Evolutionary conservation across 35 echinoderm and acorn worm genomes (phyloP), one percentile per base, ranked within the genome.

Genomic region (Holothuria glaberrima): DNA sequence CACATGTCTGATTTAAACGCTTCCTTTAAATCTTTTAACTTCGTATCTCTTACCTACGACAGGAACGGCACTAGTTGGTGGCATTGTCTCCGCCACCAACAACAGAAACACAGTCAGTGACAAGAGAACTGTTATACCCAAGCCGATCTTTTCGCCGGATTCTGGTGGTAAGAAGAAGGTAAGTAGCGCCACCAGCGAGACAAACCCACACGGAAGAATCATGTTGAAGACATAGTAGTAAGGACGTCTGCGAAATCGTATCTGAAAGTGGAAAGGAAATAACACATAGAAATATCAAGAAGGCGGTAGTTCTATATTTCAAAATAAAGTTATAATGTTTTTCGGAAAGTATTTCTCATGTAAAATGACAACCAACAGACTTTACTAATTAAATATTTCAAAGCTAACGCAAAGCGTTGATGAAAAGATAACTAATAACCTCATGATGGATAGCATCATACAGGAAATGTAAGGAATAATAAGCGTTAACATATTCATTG

Each of bases 181-280:
- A 50, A 97, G 70, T 46, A 97, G 89, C 82, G 95, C 92, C 75
- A 97, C 95, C 67, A 97, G 58, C 46, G 95, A 97, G 41, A 97
- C 86, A 83, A 97, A 91, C 44, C 86, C 90, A 86, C 95, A 97
- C 12, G 95, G 95, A 33, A 94, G 50, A 34, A 97, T 78, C 58
- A 97, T 89, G 54, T 97, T 97, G 71, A 97, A 97, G 4, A 97
- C 64, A 65, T 97, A 97, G 68, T 97, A 97, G 56, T 94, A 89
- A 31, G 95, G 95, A 62, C 95, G 83, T 48, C 95, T 69, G 48
- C 67, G 48, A 63, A 97, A 94, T 85, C 58, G 60, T 56, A 95
- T 88, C 94, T 95, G 28, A 2, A 41, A 41, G 36, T 41, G 7
- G 7, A 41, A 41, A 41, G 7, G 36, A 41, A 41, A 41, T 41